phyloP scores from a whole-genome alignment of 2,113 vertebrate species.

The Lycaon pictus region DNA sequence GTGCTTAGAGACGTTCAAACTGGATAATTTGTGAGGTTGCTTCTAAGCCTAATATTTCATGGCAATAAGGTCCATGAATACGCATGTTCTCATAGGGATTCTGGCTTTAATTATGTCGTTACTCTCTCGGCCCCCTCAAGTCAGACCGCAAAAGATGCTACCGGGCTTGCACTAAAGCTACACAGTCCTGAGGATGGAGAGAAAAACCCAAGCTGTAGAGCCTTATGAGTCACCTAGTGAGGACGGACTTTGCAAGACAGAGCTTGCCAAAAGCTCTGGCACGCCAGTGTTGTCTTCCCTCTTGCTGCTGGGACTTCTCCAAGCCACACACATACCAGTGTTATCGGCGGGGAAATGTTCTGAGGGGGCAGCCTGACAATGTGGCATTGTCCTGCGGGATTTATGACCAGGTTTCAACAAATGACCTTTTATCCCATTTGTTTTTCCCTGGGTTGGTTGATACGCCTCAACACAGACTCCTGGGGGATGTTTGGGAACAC shows the following conservation, averaged over 20 bases:
- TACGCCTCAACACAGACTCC: not conserved
- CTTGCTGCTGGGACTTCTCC: slow-evolving; percentile 61
- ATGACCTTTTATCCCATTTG: slow-evolving; percentile 67
- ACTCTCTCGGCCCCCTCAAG: not conserved
- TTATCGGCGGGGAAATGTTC: slow-evolving; percentile 43
- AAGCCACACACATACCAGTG: slow-evolving; percentile 65
- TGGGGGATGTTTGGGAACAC: slow-evolving; percentile 1
- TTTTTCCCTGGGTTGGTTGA: not conserved
- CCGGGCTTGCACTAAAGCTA: not conserved
- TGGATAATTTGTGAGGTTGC: not conserved
- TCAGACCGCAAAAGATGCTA: not conserved
- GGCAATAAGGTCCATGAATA: not conserved
- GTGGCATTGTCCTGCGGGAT: slow-evolving; percentile 74
- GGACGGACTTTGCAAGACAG: not conserved
- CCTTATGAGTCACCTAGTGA: not conserved
- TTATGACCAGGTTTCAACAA: slow-evolving; percentile 62
- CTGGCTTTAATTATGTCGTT: not conserved
- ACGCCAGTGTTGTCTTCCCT: not conserved
- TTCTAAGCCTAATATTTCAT: not conserved
- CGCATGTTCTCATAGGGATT: not conserved
- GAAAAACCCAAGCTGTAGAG: not conserved
- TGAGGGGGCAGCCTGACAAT: slow-evolving; percentile 55
- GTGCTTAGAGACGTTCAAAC: not conserved
- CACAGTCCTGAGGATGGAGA: not conserved
- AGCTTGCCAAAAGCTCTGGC: not conserved